phyloP scores from a whole-genome alignment of 2,888 invertebrate species.

The Hirtodrosophila trivittata region DNA sequence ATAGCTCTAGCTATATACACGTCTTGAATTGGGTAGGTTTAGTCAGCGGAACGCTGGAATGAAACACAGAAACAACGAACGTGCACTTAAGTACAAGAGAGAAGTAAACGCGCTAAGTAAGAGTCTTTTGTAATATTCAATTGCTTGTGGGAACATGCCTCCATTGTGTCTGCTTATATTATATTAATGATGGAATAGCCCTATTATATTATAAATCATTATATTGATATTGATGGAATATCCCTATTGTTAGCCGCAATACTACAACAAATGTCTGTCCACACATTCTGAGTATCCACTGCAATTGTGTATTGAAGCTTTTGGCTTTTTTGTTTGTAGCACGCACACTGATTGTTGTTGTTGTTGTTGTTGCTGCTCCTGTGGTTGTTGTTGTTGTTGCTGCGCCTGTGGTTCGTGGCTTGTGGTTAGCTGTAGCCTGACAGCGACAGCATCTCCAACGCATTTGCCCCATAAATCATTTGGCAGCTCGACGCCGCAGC shows the following conservation, averaged over 20 bases:
- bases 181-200: too few relatives aligned
- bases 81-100: background rate
- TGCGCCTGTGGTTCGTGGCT: conserved; percentile 15
- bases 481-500: conserved; percentile 16
- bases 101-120: too few relatives aligned
- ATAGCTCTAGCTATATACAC: too few relatives aligned
- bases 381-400: conserved; percentile 12
- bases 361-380: conserved; percentile 14
- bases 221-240: too few relatives aligned
- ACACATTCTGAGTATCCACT: conserved; percentile 13
- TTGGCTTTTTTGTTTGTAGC: conserved; percentile 10
- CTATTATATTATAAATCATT: too few relatives aligned
- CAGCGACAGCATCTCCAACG: conserved; percentile 34
- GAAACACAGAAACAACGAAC: background rate
- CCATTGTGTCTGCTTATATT: too few relatives aligned
- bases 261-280: background rate
- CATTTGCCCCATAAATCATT: conserved; percentile 53
- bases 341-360: conserved; percentile 24
- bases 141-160: too few relatives aligned
- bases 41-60: background rate
- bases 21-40: too few relatives aligned
- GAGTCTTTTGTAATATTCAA: too few relatives aligned
- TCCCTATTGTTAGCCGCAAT: too few relatives aligned
- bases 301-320: background rate
- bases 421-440: conserved; percentile 32